Evolutionary conservation across 2,113 vertebrate genomes (phyloP).

Genomic region (Sula dactylatra): DNA sequence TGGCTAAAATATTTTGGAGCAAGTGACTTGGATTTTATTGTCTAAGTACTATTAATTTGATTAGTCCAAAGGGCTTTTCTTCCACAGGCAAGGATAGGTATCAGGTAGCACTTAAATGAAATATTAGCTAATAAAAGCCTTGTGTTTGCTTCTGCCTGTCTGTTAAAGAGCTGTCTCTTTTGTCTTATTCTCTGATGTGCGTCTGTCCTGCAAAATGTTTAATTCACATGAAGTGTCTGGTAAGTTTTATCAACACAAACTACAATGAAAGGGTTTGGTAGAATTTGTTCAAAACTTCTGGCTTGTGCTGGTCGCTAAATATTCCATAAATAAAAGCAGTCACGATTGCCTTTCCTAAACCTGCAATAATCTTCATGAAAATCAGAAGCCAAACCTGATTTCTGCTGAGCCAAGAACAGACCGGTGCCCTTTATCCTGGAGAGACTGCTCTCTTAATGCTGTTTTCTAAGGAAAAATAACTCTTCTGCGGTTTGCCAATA

Average conservation of each 20-base stretch:
- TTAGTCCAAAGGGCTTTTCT: background rate
- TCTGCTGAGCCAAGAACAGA: background rate
- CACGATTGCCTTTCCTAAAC: background rate
- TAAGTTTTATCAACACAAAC: background rate
- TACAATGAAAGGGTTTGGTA: background rate
- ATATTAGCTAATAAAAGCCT: slow-evolving; percentile 4
- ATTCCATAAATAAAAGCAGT: background rate
- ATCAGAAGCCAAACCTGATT: background rate
- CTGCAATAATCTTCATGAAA: background rate
- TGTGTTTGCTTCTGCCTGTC: slow-evolving; percentile 1
- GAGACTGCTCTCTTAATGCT: background rate
- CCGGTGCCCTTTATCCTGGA: slow-evolving; percentile 21
- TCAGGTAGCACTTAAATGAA: background rate
- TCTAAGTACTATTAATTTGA: background rate
- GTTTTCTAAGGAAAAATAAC: slow-evolving; percentile 38
- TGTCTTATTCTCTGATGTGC: background rate
- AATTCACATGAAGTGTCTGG: background rate
- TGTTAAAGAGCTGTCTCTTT: background rate
- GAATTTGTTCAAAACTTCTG: background rate
- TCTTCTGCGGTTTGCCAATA: slow-evolving; percentile 14
- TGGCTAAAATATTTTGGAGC: background rate
- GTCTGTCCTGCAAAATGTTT: background rate
- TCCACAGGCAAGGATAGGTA: background rate
- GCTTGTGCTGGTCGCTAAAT: background rate
- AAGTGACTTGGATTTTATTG: background rate